phyloP scores from a whole-genome alignment of 2,888 invertebrate genomes.

The Shargacucullia verbasci region DNA sequence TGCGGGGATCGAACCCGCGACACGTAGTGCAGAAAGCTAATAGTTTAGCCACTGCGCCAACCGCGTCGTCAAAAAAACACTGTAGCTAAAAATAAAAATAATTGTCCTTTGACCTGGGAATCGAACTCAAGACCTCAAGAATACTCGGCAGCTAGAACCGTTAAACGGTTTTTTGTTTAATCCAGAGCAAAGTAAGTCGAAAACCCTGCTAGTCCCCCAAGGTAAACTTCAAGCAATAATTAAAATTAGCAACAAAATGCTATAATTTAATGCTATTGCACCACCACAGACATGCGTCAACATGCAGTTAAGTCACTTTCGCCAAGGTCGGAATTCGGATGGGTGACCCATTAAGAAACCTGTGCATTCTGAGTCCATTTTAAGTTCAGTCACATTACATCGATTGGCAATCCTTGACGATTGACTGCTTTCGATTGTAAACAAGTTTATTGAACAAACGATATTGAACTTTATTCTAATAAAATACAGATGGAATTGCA shows the following conservation, averaged over 20 bases:
- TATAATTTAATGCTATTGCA: slow-evolving; percentile 28
- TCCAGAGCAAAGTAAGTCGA: too few species aligned
- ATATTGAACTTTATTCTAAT: neutral
- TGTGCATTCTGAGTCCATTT: slow-evolving; percentile 32
- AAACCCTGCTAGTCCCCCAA: too few species aligned
- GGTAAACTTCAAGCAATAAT: too few species aligned
- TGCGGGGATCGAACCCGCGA: too few species aligned
- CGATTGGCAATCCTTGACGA: slow-evolving; percentile 34
- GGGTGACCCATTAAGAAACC: slow-evolving; percentile 49
- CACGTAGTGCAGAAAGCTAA: too few species aligned
- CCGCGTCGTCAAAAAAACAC: too few species aligned
- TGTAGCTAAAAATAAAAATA: too few species aligned
- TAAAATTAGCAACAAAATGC: slow-evolving; percentile 1
- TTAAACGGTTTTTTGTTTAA: too few species aligned
- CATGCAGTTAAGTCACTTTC: slow-evolving; percentile 39
- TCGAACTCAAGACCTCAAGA: too few species aligned
- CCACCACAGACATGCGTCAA: neutral
- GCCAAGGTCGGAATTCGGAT: slow-evolving; percentile 55
- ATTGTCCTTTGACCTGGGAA: too few species aligned
- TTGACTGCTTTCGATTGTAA: slow-evolving; percentile 23
- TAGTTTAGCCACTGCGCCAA: too few species aligned
- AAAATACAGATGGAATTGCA: neutral
- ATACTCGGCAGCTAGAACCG: too few species aligned
- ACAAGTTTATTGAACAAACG: slow-evolving; percentile 13
- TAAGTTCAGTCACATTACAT: slow-evolving; percentile 48